Conservation (phyloP, 2,113 vertebrate species). For the Dromiciops gliroides region DNA sequence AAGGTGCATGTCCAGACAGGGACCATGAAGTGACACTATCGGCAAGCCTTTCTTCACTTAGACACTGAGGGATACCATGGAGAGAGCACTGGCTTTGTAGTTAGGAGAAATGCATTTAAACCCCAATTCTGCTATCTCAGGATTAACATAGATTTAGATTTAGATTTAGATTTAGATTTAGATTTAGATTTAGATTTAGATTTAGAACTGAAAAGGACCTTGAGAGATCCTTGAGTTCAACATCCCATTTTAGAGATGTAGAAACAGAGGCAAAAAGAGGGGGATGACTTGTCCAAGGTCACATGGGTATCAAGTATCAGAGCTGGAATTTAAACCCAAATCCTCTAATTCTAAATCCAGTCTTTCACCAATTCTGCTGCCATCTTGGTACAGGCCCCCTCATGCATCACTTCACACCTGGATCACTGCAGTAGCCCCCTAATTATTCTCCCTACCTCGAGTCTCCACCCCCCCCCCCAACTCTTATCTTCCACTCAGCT, state of each 20-base stretch:
- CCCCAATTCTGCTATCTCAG: not conserved
- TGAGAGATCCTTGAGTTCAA: not conserved
- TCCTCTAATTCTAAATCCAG: not conserved
- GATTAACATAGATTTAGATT: not conserved
- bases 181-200: not conserved
- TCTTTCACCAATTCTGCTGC: not conserved
- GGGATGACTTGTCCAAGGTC: not conserved
- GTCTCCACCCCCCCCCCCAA: not conserved
- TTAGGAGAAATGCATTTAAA: not conserved
- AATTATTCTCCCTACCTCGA: not conserved
- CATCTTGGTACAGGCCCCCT: not conserved
- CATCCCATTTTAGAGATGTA: not conserved
- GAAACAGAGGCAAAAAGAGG: not conserved
- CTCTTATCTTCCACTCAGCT: not conserved
- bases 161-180: too few species aligned
- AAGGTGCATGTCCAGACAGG: not conserved
- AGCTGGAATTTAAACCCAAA: not conserved
- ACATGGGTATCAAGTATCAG: not conserved
- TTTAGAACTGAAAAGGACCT: not conserved
- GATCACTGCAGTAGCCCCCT: not conserved
- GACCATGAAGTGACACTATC: not conserved
- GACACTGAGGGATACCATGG: not conserved
- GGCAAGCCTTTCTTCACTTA: not conserved
- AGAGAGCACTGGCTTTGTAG: not conserved
- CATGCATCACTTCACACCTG: not conserved